phyloP scores from a whole-genome alignment of 2,113 vertebrate species.

The Leucopsar rothschildi region DNA sequence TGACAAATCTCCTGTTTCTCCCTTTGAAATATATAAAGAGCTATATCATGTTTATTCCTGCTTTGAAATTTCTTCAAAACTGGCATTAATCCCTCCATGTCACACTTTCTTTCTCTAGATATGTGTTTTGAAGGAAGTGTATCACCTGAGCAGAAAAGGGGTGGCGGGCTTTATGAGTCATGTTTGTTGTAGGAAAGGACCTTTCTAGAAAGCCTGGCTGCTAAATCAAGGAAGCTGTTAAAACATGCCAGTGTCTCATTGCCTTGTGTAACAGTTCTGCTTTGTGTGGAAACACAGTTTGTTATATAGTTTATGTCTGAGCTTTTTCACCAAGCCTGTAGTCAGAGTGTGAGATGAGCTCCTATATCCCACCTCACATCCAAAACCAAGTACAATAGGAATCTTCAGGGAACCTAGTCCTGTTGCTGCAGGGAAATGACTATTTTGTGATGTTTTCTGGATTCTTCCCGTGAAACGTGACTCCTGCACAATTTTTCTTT shows the following conservation, averaged over 20 bases:
- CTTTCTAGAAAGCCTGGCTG: neutral
- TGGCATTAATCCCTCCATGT: neutral
- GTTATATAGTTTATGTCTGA: neutral
- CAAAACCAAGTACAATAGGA: neutral
- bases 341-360: neutral
- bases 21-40: neutral
- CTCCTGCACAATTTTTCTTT: constrained; percentile 3
- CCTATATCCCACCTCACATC: neutral
- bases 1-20: neutral
- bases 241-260: neutral
- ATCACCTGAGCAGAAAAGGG: neutral
- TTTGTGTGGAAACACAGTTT: neutral
- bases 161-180: neutral
- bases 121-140: neutral
- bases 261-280: neutral
- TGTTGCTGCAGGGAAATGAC: neutral
- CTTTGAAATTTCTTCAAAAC: neutral
- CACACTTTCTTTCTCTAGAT: neutral
- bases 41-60: neutral
- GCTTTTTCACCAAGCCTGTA: neutral
- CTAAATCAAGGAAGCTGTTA: neutral
- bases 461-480: neutral
- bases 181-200: neutral
- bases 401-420: neutral
- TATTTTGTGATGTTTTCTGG: neutral